phyloP scores from a whole-genome alignment of 1,140 invertebrate genomes.

The Berghia stephanieae region DNA sequence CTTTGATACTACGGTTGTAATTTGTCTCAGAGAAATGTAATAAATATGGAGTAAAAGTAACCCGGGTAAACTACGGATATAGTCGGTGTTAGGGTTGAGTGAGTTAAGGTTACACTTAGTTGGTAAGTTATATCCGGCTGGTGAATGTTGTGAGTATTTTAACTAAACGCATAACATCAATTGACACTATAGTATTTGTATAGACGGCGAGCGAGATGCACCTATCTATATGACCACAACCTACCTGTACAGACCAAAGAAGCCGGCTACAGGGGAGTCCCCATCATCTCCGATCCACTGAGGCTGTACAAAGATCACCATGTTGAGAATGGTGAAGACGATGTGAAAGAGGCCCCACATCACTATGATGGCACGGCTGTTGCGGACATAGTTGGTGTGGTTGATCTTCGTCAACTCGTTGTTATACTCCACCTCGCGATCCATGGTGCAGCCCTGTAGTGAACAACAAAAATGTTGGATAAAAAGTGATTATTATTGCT shows the following conservation, averaged over 20 bases:
- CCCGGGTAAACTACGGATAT: too few species aligned
- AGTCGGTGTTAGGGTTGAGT: too few species aligned
- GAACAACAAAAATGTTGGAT: neutral
- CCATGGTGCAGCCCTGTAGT: constrained; percentile 31
- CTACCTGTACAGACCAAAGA: constrained; percentile 89
- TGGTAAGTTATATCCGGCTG: too few species aligned
- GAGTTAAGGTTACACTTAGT: too few species aligned
- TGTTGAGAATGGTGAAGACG: constrained; percentile 94
- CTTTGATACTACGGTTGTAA: too few species aligned
- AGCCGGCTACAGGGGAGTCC: constrained; percentile 85
- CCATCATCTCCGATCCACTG: constrained; percentile 87
- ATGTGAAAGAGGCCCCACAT: constrained; percentile 95
- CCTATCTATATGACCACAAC: neutral
- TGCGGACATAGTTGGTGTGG: constrained; percentile 84
- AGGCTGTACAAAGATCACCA: constrained; percentile 93
- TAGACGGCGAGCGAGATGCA: too few species aligned
- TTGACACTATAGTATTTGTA: too few species aligned
- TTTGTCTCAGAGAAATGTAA: too few species aligned
- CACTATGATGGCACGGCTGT: constrained; percentile 94
- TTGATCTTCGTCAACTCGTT: constrained; percentile 57
- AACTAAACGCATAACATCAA: too few species aligned
- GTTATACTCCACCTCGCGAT: constrained; percentile 48
- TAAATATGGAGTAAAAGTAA: too few species aligned
- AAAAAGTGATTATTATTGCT: too few species aligned
- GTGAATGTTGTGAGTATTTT: too few species aligned